Evolutionary conservation across 2,888 invertebrate genomes (phyloP).

Genomic region (Calephelis perditalis): DNA sequence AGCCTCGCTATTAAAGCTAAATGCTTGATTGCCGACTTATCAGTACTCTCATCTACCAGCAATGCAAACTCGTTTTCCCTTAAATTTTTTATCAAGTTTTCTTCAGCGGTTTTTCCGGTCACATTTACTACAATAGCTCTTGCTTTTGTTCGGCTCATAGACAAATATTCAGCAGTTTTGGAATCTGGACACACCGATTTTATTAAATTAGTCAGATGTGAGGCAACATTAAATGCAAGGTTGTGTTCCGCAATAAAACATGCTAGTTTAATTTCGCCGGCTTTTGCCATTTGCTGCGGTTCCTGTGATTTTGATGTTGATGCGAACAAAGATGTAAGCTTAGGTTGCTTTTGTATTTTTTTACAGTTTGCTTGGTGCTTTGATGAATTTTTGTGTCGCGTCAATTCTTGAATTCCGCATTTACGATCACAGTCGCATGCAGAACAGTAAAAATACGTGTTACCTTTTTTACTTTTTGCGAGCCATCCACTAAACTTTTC

Average conservation of each 20-base stretch:
- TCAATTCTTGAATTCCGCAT: not conserved
- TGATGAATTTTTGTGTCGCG: conserved; percentile 8
- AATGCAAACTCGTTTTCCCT: conserved; percentile 11
- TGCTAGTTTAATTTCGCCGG: not conserved
- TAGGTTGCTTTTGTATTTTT: conserved; percentile 15
- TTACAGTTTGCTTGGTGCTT: conserved; percentile 12
- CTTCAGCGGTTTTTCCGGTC: not conserved
- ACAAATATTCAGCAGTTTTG: conserved; percentile 14
- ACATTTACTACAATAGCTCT: conserved; percentile 12
- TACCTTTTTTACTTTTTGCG: not conserved
- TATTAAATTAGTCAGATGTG: not conserved
- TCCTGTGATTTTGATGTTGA: conserved; percentile 20
- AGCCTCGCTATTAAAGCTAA: conserved; percentile 27
- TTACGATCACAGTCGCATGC: conserved; percentile 12
- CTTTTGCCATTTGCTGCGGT: conserved; percentile 20
- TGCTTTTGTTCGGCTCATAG: conserved; percentile 18
- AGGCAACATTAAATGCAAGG: not conserved
- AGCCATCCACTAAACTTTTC: not conserved
- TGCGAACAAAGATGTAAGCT: conserved; percentile 5
- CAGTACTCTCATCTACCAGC: conserved; percentile 8
- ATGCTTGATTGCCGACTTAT: conserved; percentile 29
- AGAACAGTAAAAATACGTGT: conserved; percentile 10
- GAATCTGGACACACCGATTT: not conserved
- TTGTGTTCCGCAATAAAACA: conserved; percentile 1
- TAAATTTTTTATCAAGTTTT: conserved; percentile 8